A percentile compares a stretch with the other conserved stretches of the same genome.
Evolutionary conservation across 53 echinoderm and acorn worm species (phyloP).

Genomic region (Zoroaster sp.): DNA sequence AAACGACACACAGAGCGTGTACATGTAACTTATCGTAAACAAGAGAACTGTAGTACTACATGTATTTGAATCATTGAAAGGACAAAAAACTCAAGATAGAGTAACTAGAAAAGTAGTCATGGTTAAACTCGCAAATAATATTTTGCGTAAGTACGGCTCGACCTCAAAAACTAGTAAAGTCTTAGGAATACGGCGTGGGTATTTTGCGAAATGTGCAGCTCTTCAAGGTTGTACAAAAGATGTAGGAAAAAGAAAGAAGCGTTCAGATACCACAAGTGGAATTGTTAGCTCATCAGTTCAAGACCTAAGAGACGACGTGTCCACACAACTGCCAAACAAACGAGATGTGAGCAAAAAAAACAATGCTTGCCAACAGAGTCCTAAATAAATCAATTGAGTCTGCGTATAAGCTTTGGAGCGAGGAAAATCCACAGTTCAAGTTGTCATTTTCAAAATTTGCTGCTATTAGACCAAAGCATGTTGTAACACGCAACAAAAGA

Average conservation of each 20-base stretch:
- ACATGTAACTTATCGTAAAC: too few relatives aligned
- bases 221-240: not conserved
- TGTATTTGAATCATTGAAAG: not conserved
- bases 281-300: too few relatives aligned
- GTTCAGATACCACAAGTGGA: too few relatives aligned
- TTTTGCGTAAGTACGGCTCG: not conserved
- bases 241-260: too few relatives aligned
- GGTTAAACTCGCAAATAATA: not conserved
- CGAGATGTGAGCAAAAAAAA: slow-evolving; percentile 1
- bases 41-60: too few relatives aligned
- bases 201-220: not conserved
- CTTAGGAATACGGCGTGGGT: not conserved
- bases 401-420: not conserved
- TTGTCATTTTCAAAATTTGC: not conserved
- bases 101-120: not conserved
- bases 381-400: not conserved
- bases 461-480: not conserved
- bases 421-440: not conserved
- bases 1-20: not conserved
- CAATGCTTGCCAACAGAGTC: not conserved
- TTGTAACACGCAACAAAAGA: not conserved
- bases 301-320: not conserved
- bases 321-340: not conserved
- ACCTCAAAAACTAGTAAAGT: not conserved
- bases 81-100: not conserved